Evolutionary conservation across 2,113 vertebrate species (phyloP), one percentile per base, ranked within the genome.

Genomic region (Limnothrissa miodon): DNA sequence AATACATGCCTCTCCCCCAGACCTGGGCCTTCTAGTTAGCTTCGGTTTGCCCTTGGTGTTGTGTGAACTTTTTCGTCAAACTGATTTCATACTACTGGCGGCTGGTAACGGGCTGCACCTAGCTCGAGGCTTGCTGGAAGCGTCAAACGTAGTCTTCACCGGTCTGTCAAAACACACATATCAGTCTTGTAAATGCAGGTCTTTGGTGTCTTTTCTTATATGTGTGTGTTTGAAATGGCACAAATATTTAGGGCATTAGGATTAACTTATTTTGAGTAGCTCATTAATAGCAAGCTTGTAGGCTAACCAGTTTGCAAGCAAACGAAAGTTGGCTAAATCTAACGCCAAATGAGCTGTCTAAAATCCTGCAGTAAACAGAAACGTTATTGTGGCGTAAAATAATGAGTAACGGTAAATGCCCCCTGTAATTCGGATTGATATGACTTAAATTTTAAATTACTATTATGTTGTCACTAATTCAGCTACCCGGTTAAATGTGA

Each of bases 11-110:
- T 15, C 66, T 36, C 33, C 13, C 66, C 33, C 10, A 15, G 4
- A 39, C 66, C 29, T 36, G 66, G 66, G 66, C 66, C 66, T 74
- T 74, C 66, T 74, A 74, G 66, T 33, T 74, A 74, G 66, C 66
- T 29, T 66, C 59, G 59, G 59, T 83, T 70, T 81, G 46, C 29
- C 46, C 19, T 87, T 46, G 84, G 45, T 80, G 25, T 39, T 45
- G 13, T 56, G 48, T n/a, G 62, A 25, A 78, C 36, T 70, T 42
- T 44, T 74, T 33, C 19, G 42, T 36, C 66, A 74, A n/a, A 33
- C 29, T 74, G 66, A 74, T 74, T 74, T 74, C 10, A 10, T 33
- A 74, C 9, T 74, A 74, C 66, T 36, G 33, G 66, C 66, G 66
- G 29, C 66, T 74, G 66, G 66, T 15, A 74, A 74, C 66, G 66